A percentile compares a stretch with the other conserved stretches of the same genome.
phyloP scores from a whole-genome alignment of 2,113 vertebrate genomes.

The Sarotherodon lohbergeri region DNA sequence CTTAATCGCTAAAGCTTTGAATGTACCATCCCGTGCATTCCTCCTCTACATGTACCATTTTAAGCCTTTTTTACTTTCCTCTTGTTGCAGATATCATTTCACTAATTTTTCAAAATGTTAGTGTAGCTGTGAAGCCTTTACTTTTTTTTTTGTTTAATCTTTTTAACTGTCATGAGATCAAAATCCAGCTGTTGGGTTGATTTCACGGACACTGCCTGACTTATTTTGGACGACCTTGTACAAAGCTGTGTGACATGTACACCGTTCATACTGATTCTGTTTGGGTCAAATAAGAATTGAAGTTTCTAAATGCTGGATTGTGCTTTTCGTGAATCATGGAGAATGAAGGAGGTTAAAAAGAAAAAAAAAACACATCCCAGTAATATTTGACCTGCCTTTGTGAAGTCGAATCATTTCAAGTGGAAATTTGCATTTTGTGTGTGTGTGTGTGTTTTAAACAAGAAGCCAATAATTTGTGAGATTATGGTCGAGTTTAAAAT shows the following conservation, averaged over 20 bases:
- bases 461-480: slow-evolving; percentile 40
- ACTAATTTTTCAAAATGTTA: slow-evolving; percentile 3
- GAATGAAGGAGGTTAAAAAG: not conserved
- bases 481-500: slow-evolving; percentile 44
- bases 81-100: not conserved
- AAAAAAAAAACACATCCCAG: not conserved
- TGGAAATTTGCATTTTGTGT: slow-evolving; percentile 28
- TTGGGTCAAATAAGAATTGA: not conserved
- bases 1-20: slow-evolving; percentile 57
- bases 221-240: not conserved
- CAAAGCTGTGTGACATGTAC: not conserved
- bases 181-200: not conserved
- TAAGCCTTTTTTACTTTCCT: not conserved
- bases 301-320: slow-evolving; percentile 17
- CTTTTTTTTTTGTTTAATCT: not conserved
- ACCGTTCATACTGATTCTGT: not conserved
- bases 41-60: not conserved
- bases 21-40: slow-evolving; percentile 32
- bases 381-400: not conserved
- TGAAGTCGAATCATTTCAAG: slow-evolving; percentile 11
- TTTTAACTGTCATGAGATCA: slow-evolving; percentile 15
- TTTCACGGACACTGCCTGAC: not conserved
- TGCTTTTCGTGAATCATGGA: not conserved
- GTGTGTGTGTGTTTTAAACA: slow-evolving; percentile 41
- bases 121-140: slow-evolving; percentile 23